A percentile compares a stretch with the other conserved stretches of the same genome.
These are phyloP conservation scores for Polylopha cassiicola DNA, from an alignment of 2,888 invertebrate genomes.

Conservation along the genomic window DNA sequence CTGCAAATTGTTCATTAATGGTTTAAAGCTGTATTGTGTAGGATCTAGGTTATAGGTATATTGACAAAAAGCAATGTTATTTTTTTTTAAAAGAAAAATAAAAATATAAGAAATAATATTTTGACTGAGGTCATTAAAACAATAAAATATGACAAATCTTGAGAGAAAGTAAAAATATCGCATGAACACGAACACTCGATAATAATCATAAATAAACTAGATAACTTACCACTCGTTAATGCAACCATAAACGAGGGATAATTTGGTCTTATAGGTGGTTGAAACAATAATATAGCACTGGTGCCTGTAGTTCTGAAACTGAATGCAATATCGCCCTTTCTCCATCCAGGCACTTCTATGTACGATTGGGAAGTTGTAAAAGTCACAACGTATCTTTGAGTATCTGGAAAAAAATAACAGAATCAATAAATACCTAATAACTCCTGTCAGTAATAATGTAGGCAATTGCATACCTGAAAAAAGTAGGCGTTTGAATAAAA, in stretches of 20 bases:
- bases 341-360: slow-evolving; percentile 95
- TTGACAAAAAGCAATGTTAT: too few species aligned
- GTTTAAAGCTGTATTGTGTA: too few species aligned
- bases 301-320: slow-evolving; percentile 95
- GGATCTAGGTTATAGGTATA: too few species aligned
- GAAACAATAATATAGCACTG: slow-evolving; percentile 92
- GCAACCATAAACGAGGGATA: slow-evolving; percentile 96
- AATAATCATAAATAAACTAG: neutral
- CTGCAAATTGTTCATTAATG: too few species aligned
- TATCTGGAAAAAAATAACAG: slow-evolving; percentile 78
- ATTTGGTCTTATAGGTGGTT: slow-evolving; percentile 91
- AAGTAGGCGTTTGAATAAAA: too few species aligned
- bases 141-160: too few species aligned
- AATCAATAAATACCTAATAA: neutral
- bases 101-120: too few species aligned
- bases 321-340: slow-evolving; percentile 93
- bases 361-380: slow-evolving; percentile 95
- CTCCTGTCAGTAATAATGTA: neutral
- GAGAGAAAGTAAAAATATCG: too few species aligned
- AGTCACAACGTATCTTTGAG: slow-evolving; percentile 94
- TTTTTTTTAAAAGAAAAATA: too few species aligned
- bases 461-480: neutral
- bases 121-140: too few species aligned
- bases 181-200: too few species aligned
- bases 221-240: slow-evolving; percentile 86